Conservation (phyloP, 30 jellyfish, hydroid and myxozoan species). For the Clytia hemisphaerica region DNA sequence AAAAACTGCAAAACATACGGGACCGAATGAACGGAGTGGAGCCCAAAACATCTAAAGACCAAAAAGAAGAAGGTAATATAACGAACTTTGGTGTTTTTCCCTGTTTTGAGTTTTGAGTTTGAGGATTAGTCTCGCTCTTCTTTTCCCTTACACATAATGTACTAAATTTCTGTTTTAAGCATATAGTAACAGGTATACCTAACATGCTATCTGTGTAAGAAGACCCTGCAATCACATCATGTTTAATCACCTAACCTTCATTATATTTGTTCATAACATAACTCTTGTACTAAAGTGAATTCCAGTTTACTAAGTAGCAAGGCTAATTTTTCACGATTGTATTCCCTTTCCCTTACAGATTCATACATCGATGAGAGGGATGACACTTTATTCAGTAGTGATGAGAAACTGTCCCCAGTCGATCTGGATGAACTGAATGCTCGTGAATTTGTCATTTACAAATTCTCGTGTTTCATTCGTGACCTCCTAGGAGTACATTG, state of each 20-base stretch:
- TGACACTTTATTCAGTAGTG: constrained; percentile 62
- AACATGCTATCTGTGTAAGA: no score
- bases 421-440: constrained; percentile 74
- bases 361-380: constrained; percentile 52
- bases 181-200: no score
- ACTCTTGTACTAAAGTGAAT: no score
- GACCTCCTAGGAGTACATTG: constrained; percentile 87
- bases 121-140: no score
- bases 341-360: constrained; percentile 5
- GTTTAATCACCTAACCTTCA: no score
- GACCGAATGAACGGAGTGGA: constrained; percentile 64
- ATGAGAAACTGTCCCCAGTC: constrained; percentile 83
- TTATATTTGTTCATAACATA: no score
- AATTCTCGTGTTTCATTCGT: constrained; percentile 71
- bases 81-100: no score
- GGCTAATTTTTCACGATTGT: not conserved
- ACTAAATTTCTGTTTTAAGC: no score
- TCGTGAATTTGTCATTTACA: constrained; percentile 86
- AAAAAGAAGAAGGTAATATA: no score
- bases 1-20: constrained; percentile 67
- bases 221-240: no score
- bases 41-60: not conserved
- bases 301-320: not conserved
- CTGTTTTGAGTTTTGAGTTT: no score
- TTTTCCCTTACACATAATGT: no score